Percentiles rank a stretch among this genome's conserved stretches.
Evolutionary conservation across 2,113 vertebrate genomes (phyloP).

Genomic region (Xenotilapia leptura): DNA sequence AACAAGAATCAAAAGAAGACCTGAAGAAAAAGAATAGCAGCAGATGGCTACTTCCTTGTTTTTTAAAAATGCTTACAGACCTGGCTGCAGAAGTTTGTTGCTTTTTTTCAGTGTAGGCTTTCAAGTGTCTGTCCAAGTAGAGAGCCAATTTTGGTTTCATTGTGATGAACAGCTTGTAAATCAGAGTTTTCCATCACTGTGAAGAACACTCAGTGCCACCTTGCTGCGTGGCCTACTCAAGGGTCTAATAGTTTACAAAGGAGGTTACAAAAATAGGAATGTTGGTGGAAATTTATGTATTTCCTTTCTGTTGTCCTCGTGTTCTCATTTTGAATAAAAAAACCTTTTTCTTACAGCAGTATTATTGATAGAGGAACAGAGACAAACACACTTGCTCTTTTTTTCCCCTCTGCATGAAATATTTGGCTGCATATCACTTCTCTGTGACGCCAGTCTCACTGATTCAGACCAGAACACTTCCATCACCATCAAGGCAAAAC

Average conservation of each 20-base stretch:
- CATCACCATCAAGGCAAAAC: not conserved
- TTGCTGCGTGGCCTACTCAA: not conserved
- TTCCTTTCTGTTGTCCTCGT: not conserved
- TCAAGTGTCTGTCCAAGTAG: not conserved
- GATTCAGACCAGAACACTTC: not conserved
- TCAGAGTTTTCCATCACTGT: not conserved
- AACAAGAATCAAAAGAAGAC: slow-evolving; percentile 9
- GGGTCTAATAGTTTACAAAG: not conserved
- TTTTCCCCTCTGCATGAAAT: not conserved
- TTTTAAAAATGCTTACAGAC: not conserved
- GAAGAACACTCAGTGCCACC: not conserved
- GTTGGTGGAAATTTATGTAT: not conserved
- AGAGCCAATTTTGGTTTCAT: not conserved
- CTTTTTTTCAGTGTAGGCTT: not conserved
- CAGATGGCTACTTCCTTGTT: slow-evolving; percentile 26
- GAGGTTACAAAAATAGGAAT: not conserved
- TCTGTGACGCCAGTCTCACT: not conserved
- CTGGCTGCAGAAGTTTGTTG: not conserved
- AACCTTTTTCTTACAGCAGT: not conserved
- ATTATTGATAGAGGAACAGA: not conserved
- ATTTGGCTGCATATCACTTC: not conserved
- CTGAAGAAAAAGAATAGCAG: slow-evolving; percentile 11
- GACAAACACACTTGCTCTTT: not conserved
- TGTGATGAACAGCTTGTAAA: not conserved
- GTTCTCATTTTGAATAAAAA: not conserved